Evolutionary conservation across 1,140 invertebrate genomes (phyloP), one percentile per base, ranked within the genome.

Genomic region (Calephelis virginiensis): DNA sequence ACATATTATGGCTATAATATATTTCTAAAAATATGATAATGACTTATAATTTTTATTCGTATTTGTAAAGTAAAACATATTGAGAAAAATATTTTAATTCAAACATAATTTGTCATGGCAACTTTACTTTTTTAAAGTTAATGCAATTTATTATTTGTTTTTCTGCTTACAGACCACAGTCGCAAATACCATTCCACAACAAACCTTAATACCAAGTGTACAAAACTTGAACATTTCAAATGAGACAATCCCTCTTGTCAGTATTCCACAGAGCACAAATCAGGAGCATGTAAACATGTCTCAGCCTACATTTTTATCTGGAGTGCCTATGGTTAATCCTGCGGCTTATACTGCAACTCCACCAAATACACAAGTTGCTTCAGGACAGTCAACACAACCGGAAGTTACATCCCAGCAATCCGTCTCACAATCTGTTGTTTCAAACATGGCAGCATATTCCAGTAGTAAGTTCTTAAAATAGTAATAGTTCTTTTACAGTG

Each of bases 281-380:
- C 71, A 77, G 46, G 76, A 77, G 43, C 59, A 71, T 47, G 28
- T 68, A 50, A 78, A 78, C 28, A 62, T 59, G 49, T 77, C 86
- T 40, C 85, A 90, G 63, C 87, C 89, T 56, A 82, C 84, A 47
- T 92, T 92, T 71, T 74, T 92, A 40, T 85, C 88, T 28, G 91
- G 91, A 60, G 88, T 92, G 5, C 91, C 91, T 14, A 88, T 92
- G 90, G 90, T 92, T 4, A 91, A 86, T 56, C 86, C 89, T 60
- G 85, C 78, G n/a, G 74, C 37, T 59, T 82, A 71, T 67, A 62
- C n/a, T 6, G 8, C 48, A n/a, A 17, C 38, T 5, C 28, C 28
- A 28, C 2, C 28, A 28, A 43, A 14, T 13, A 53, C 47, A 38
- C 71, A 61, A 43, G 61, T 45, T 59, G 17, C 37, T 62, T 28